These are phyloP conservation scores for Polyergus mexicanus DNA, from an alignment of 1,140 invertebrate genomes.

Conservation along the genomic window DNA sequence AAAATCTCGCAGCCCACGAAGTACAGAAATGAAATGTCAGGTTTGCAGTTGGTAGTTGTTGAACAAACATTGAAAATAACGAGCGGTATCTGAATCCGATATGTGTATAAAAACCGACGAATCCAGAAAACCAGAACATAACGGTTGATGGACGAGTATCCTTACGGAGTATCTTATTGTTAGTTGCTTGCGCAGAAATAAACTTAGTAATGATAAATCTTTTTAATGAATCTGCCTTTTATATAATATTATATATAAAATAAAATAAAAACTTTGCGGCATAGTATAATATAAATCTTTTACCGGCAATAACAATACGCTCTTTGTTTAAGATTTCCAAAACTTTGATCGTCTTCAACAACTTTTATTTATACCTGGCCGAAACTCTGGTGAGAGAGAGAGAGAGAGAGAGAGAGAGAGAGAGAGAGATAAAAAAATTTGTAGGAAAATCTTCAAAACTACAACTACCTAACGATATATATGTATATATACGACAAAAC, in stretches of 20 bases:
- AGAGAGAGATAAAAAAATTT: neutral
- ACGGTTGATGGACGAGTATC: neutral
- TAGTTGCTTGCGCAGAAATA: conserved; percentile 1
- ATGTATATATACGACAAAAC: neutral
- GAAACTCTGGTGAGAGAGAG: neutral
- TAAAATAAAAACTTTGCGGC: conserved; percentile 5
- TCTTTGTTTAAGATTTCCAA: conserved; percentile 48
- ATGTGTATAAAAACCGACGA: conserved; percentile 26
- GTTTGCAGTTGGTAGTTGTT: conserved; percentile 12
- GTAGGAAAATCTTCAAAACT: conserved; percentile 61
- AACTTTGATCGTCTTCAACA: conserved; percentile 49
- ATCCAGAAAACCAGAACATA: neutral
- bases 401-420: neutral
- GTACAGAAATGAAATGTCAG: conserved; percentile 13
- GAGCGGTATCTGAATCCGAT: conserved; percentile 34
- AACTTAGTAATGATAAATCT: conserved; percentile 32
- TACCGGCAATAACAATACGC: conserved; percentile 25
- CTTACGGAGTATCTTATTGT: conserved; percentile 3
- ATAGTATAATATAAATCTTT: conserved; percentile 1
- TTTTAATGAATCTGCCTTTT: conserved; percentile 32
- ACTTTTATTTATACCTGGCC: conserved; percentile 29
- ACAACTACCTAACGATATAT: conserved; percentile 65
- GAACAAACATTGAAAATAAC: conserved; percentile 43
- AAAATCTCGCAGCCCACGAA: conserved; percentile 29
- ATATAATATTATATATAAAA: neutral